Evolutionary conservation across 2,113 vertebrate species (phyloP).

Genomic region (Zosterops japonicus): DNA sequence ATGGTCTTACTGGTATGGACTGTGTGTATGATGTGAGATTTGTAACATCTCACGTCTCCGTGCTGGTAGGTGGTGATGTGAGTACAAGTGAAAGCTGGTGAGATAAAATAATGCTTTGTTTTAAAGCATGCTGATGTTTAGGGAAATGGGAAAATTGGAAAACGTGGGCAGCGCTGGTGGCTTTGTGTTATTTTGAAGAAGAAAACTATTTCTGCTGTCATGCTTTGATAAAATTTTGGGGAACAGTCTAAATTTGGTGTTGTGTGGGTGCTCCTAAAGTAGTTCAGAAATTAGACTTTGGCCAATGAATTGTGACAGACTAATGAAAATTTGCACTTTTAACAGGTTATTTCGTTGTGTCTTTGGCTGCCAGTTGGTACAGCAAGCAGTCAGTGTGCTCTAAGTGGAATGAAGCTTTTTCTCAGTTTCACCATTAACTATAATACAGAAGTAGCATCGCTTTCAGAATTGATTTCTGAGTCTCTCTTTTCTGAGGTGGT

Average conservation of each 20-base stretch:
- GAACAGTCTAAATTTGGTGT: not conserved
- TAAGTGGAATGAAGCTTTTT: not conserved
- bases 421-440: not conserved
- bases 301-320: not conserved
- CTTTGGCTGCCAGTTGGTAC: not conserved
- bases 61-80: not conserved
- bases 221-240: not conserved
- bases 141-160: not conserved
- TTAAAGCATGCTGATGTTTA: not conserved
- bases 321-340: not conserved
- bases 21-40: rapidly evolving
- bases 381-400: not conserved
- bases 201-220: not conserved
- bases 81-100: not conserved
- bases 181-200: not conserved
- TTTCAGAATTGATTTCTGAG: constrained; percentile 17
- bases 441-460: not conserved
- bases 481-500: not conserved
- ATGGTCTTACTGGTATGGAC: not conserved
- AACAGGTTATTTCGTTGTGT: not conserved
- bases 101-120: not conserved
- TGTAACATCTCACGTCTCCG: not conserved
- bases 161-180: not conserved
- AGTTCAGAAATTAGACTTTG: not conserved
- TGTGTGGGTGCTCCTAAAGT: not conserved